Evolutionary conservation across 2,888 invertebrate species (phyloP), one percentile per base, ranked within the genome.

Genomic region (Furcula furcula): DNA sequence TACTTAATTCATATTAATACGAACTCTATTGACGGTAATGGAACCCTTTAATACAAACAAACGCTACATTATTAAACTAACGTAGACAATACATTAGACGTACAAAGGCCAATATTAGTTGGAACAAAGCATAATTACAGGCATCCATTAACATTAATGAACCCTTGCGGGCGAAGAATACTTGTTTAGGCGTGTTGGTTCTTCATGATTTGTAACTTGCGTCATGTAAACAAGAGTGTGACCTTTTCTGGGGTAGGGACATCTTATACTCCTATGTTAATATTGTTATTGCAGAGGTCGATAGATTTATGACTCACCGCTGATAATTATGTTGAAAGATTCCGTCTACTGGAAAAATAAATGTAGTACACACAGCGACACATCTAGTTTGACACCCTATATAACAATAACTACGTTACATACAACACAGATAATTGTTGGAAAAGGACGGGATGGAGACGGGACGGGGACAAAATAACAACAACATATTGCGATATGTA

Each of bases 91-190:
- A 47, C 49, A 57, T 62, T 57, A 66, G 58, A 65, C 21, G 38
- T 60, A 69, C 63, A 71, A 72, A 71, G 67, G 64, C 58, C 67
- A 65, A 71, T 76, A 72, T 73, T 72, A 72, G 63, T 66, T 51
- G 67, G n/a, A 76, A 72, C 75, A 71, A 69, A 72, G 65, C 63
- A 66, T 79, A 81, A 83, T 83, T 79, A 80, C 60, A 51, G 56
- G 60, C 65, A 71, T 71, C 69, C 70, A 70, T 70, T 61, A 62
- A 63, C 63, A 68, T 76, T 77, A 78, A 76, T 73, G 74, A 73
- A 71, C 71, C 65, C 66, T 64, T 64, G 36, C 35, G 43, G 23
- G 23, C 34, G 40, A 55, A 48, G 38, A 54, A 55, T 44, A 46
- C 41, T 46, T 42, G 40, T 46, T 45, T 55, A 43, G 46, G 46